Base-by-base conservation (phyloP, 2,113 vertebrate genomes). In the Axis porcinus region DNA sequence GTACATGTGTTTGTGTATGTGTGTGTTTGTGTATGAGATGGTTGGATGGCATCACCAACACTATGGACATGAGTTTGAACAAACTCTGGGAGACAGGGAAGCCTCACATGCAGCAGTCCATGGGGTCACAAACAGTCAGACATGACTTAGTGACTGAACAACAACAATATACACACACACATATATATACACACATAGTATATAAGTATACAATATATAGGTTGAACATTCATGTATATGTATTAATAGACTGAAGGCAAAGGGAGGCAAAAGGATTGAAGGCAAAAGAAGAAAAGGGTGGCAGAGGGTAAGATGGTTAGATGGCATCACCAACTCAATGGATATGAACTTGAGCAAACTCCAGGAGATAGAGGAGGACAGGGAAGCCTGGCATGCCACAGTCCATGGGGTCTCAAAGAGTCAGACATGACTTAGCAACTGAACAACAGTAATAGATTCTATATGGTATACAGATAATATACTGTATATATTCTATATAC, bases 51-150 rank as follows among this genome's bases (percentile, higher is more conserved):
- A 76, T 43, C 36, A 8, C 36, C 1, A 4, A 27, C 23, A 43
- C 70, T 14, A 76, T 15, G 40, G 40, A 76, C 40, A 27, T 14
- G 70, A 76, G 40, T 76, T 4, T 43, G 40, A 40, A 9, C 70
- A 43, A 76, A 76, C 40, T 76, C 70, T 76, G 23, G 70, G 70
- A 76, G 23, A 74, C 70, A 74, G 2, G 70, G 70, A 25, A 74
- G 36, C 70, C 70, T 43, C 5, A 0, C 21, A 0, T 43, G 70
- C 0, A 2, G 70, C 36, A 76, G 70, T 76, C 23, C 23, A 7
- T 3, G 36, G 36, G 11, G 70, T 27, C 70, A 74, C 70, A 43
- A 43, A 74, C 36, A 76, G 70, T 76, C 40, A 27, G 23, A 76
- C 12, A 2, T 0, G 0, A 76, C 70, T 43, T 25, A 27, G 40